Conservation (phyloP, 2,797 vertebrate species). For the Scolopax bukidnonensis region DNA sequence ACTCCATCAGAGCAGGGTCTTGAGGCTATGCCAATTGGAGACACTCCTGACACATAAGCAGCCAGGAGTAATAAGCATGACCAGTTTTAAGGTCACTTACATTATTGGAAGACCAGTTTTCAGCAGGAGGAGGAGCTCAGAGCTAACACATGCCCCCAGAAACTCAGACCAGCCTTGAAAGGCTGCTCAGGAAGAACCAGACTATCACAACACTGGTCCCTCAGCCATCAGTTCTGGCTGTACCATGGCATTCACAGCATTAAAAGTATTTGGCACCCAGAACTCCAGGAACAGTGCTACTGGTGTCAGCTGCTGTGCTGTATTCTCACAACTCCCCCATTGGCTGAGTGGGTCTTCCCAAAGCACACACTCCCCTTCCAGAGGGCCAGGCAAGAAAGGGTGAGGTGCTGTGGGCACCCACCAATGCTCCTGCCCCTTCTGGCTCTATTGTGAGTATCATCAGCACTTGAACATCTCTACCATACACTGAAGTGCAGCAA, state of each 20-base stretch:
- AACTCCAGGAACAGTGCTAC: not conserved
- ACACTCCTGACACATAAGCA: not conserved
- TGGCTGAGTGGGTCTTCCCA: not conserved
- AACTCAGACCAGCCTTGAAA: not conserved
- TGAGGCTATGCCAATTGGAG: not conserved
- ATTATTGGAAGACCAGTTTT: not conserved
- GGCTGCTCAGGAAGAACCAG: not conserved
- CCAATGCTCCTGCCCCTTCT: not conserved
- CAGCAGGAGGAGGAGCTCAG: not conserved
- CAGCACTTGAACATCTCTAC: not conserved
- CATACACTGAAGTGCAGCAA: not conserved
- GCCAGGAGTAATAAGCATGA: not conserved
- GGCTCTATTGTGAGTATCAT: not conserved
- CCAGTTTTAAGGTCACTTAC: not conserved
- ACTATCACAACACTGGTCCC: not conserved
- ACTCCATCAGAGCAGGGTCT: not conserved
- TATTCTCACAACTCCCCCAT: fast-evolving
- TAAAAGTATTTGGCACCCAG: not conserved
- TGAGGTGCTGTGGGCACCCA: not conserved
- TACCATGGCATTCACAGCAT: not conserved
- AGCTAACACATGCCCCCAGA: not conserved
- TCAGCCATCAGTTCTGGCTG: not conserved
- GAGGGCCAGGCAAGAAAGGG: not conserved
- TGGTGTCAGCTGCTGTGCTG: not conserved
- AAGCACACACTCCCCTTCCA: not conserved